A percentile compares a stretch with the other conserved stretches of the same genome.
Evolutionary conservation across 1,140 invertebrate species (phyloP).

Genomic region (Plutomurus gul): DNA sequence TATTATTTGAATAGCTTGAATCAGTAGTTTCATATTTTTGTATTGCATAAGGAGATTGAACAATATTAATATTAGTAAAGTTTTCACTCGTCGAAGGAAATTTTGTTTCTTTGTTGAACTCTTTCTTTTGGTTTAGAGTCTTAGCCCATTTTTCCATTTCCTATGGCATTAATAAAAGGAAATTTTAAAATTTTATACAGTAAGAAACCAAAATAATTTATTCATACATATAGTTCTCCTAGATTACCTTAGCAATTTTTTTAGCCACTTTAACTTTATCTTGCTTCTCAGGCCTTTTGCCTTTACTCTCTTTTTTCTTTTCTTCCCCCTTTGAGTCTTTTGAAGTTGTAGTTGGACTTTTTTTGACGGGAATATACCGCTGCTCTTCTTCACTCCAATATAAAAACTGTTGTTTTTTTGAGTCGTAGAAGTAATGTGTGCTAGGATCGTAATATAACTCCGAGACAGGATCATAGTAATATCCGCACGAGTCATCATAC

Average conservation of each 20-base stretch:
- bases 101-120: constrained; percentile 63
- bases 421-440: constrained; percentile 92
- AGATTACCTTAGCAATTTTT: constrained; percentile 89
- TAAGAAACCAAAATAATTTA: background rate
- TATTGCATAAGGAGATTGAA: background rate
- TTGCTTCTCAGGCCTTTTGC: constrained; percentile 66
- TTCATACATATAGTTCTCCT: background rate
- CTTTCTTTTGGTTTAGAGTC: constrained; percentile 95
- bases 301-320: constrained; percentile 60
- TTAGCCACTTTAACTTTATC: constrained; percentile 97
- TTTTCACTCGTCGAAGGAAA: background rate
- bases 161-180: constrained; percentile 52
- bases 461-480: constrained; percentile 92
- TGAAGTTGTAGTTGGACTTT: constrained; percentile 30
- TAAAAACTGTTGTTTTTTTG: constrained; percentile 84
- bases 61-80: background rate
- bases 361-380: constrained; percentile 76
- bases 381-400: constrained; percentile 89
- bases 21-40: background rate
- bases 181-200: no score
- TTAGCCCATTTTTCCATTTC: constrained; percentile 97
- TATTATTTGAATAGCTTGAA: background rate
- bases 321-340: constrained; percentile 54
- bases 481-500: constrained; percentile 93
- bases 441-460: constrained; percentile 94